Conservation (phyloP, 1,140 invertebrate species). For the Ridgeia piscesae region DNA sequence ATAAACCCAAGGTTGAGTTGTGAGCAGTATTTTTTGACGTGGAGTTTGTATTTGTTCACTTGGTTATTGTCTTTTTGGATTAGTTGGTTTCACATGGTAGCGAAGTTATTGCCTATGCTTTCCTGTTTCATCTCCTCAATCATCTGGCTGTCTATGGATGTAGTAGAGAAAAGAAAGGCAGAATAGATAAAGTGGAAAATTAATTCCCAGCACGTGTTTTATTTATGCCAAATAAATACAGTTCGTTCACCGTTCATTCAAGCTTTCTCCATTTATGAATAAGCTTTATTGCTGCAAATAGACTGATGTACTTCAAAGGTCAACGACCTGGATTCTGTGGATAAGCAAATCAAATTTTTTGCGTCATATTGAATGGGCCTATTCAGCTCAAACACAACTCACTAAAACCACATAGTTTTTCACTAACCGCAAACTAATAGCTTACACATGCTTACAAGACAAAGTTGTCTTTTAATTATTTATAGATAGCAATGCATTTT, state of each 20-base stretch:
- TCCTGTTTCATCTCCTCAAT: neutral
- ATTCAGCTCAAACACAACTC: neutral
- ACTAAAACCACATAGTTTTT: neutral
- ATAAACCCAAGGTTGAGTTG: neutral
- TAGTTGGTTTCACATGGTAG: neutral
- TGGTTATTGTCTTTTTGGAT: neutral
- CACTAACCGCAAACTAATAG: neutral
- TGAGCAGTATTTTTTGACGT: neutral
- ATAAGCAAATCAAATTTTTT: neutral
- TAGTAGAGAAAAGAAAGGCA: neutral
- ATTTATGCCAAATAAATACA: neutral
- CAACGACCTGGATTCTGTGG: neutral
- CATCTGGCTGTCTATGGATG: neutral
- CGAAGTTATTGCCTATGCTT: neutral
- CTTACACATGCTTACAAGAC: neutral
- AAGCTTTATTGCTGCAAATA: neutral
- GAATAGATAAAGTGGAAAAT: neutral
- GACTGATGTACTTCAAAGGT: neutral
- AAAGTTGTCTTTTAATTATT: too few species aligned
- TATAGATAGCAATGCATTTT: neutral
- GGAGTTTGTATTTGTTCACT: neutral
- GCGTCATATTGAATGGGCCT: neutral
- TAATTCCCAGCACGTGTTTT: neutral
- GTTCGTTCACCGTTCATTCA: too few species aligned
- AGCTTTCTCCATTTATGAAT: neutral